Base-by-base conservation (phyloP, 1,140 invertebrate genomes). In the Limonius californicus region DNA sequence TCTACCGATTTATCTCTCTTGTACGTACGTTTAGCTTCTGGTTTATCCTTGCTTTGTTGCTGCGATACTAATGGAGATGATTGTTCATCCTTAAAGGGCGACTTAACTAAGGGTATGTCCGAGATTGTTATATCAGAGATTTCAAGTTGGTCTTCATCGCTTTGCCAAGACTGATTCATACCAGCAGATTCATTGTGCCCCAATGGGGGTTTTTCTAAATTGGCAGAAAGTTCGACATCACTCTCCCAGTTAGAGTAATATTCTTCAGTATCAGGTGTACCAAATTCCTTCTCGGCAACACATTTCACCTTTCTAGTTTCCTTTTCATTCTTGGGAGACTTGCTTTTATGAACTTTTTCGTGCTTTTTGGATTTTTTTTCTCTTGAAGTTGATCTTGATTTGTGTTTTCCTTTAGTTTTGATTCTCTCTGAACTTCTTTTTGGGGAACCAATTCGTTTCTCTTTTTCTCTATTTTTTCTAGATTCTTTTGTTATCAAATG, bases 211-310 rank as follows among this genome's bases (percentile, higher is more conserved):
- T 50, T 50, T 21, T 4, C 11, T 12, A 14, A 19, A 27, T 30
- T n/a, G 18, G 15, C n/a, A 12, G 12, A 7, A 9, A 23, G 1
- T 30, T 68, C 67, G 20, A 67, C 60, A n/a, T 72, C 70, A 45
- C 68, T 70, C 58, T 72, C 72, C 72, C 72, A 74, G 23, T 71
- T 68, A 2, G 70, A 69, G 32, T 68, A 67, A 54, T 72, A 74
- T 39, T 74, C 72, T 11, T 75, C 67, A 7, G 71, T 75, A 45
- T 75, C 68, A 1, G 73, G 73, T 1, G 68, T 70, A 15, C 47
- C 39, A 8, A 50, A 30, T 23, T 60, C 57, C 30, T 15, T 23
- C 16, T 55, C 53, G 2, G 23, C 23, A 27, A 27, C 23, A 27
- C 23, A 27, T 27, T 27, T 27, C 9, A 27, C 23, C 9, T 3